phyloP scores from a whole-genome alignment of 2,888 invertebrate genomes.

The Scelioninae gen. 1 region DNA sequence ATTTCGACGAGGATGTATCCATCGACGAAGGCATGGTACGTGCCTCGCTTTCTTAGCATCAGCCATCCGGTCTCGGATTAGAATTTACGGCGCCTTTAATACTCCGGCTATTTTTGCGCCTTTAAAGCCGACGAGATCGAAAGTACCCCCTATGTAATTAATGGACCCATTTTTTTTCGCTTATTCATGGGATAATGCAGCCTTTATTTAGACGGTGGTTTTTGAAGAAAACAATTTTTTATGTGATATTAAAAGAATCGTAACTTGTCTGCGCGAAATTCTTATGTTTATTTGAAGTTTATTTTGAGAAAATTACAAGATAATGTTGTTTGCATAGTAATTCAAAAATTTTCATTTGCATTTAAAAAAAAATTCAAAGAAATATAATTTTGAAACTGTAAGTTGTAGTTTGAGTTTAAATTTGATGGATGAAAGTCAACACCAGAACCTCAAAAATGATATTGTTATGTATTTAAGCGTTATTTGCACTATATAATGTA shows the following conservation, averaged over 20 bases:
- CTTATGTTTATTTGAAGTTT: too few species aligned
- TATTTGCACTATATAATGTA: too few species aligned
- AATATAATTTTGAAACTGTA: background rate
- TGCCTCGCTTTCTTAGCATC: constrained; percentile 65
- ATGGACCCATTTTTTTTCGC: constrained; percentile 13
- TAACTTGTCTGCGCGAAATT: too few species aligned
- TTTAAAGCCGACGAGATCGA: background rate
- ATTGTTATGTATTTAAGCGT: constrained; percentile 3
- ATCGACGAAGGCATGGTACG: constrained; percentile 83
- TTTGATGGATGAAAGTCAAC: background rate
- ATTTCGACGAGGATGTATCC: constrained; percentile 81
- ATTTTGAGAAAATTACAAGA: too few species aligned
- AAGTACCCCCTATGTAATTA: constrained; percentile 12
- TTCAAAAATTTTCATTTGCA: too few species aligned
- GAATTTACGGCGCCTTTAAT: background rate
- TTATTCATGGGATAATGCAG: constrained; percentile 11
- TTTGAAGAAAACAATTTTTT: background rate
- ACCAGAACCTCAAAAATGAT: background rate
- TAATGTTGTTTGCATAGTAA: too few species aligned
- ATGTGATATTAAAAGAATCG: too few species aligned
- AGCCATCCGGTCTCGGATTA: constrained; percentile 2
- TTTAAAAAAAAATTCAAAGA: too few species aligned
- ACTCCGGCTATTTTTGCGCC: constrained; percentile 8
- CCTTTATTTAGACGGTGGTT: too few species aligned
- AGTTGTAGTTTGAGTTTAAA: background rate